phyloP scores from a whole-genome alignment of 2,888 invertebrate genomes.

The Argyra leucocephala region DNA sequence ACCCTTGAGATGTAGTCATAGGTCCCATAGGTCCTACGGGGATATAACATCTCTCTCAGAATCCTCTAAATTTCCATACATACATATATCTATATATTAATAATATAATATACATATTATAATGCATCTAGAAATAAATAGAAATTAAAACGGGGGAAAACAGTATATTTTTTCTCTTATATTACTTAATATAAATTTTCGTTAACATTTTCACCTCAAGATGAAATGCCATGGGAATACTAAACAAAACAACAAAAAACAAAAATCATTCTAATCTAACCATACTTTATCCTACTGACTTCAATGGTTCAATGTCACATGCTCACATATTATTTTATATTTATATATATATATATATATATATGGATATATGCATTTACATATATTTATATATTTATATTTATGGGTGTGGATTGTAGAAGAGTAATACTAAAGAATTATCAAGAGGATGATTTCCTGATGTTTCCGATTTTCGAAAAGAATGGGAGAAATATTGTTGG shows the following conservation, averaged over 20 bases:
- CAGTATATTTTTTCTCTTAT: background rate
- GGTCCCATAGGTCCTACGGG: too few relatives aligned
- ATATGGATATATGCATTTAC: background rate
- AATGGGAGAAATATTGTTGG: background rate
- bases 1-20: too few relatives aligned
- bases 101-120: too few relatives aligned
- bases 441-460: background rate
- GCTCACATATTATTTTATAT: background rate
- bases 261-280: background rate
- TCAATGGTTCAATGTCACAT: constrained; percentile 2
- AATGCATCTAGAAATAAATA: too few relatives aligned
- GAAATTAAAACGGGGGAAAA: background rate
- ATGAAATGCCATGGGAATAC: background rate
- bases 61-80: too few relatives aligned
- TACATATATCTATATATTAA: too few relatives aligned
- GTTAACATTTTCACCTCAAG: constrained; percentile 4
- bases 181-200: constrained; percentile 1
- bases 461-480: too few relatives aligned
- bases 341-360: background rate
- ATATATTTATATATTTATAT: background rate
- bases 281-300: background rate
- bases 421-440: background rate
- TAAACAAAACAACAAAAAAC: background rate
- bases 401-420: background rate
- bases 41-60: too few relatives aligned